These are phyloP conservation scores for Drosophila repleta DNA, from an alignment of 1,140 invertebrate genomes.

Conservation along the genomic window DNA sequence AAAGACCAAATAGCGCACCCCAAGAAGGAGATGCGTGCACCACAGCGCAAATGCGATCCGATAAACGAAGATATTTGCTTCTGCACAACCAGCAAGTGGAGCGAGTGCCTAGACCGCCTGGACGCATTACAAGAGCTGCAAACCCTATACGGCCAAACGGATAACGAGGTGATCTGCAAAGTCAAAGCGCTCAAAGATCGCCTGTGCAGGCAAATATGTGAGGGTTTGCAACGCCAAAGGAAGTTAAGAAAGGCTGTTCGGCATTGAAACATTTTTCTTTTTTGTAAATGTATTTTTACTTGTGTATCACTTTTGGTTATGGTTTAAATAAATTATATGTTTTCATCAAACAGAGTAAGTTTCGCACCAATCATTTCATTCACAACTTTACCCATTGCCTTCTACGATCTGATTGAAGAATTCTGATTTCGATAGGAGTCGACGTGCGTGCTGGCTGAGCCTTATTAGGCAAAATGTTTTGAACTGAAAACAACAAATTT, in stretches of 20 bases:
- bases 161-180: slow-evolving; percentile 15
- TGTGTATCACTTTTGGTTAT: background rate
- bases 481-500: slow-evolving; percentile 6
- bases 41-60: slow-evolving; percentile 23
- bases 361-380: too few relatives aligned
- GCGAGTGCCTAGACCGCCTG: slow-evolving; percentile 35
- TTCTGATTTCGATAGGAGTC: background rate
- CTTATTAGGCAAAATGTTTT: slow-evolving; percentile 1
- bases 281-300: background rate
- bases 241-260: too few relatives aligned
- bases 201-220: slow-evolving; percentile 27
- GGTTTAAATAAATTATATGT: background rate
- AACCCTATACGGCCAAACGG: background rate
- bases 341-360: too few relatives aligned
- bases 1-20: slow-evolving; percentile 10
- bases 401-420: background rate
- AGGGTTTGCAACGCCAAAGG: slow-evolving; percentile 3
- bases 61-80: slow-evolving; percentile 24
- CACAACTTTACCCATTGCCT: too few relatives aligned
- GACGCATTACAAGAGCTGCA: slow-evolving; percentile 41
- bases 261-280: background rate
- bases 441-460: too few relatives aligned
- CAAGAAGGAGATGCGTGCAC: background rate
- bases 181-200: slow-evolving; percentile 31
- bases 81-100: slow-evolving; percentile 17